Evolutionary conservation across 1,140 invertebrate genomes (phyloP), one percentile per base, ranked within the genome.

Genomic region (Drosophila oshimai): DNA sequence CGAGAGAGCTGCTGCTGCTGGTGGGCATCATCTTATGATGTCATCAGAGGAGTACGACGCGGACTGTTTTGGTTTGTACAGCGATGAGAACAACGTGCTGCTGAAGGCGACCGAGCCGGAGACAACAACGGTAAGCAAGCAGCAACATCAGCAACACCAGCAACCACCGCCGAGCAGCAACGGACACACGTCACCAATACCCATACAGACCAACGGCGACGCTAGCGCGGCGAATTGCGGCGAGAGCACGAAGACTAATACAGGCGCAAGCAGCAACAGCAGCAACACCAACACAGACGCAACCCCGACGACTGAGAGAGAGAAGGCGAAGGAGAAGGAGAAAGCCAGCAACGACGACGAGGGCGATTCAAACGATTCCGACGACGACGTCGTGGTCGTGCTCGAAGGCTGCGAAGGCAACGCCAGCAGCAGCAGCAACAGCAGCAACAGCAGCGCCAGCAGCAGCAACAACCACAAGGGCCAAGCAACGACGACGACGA

Each of bases 1-100:
- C 39, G 50, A 31, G 55, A 53, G 37, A 36, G 44, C 50, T 81
- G 65, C 77, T 89, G 78, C 78, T 79, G 71, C 81, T 87, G 83
- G 80, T 89, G 81, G 84, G 84, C 89, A 87, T 80, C 92, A 93
- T 94, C 95, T 94, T 95, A 96, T 96, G 95, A 97, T 97, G 96
- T 97, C 96, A 96, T 96, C 95, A 95, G 96, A 96, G 95, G 96
- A 96, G 95, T 96, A 96, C 95, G 81, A 95, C 95, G 81, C 95
- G 75, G 95, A 95, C 93, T 94, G 94, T 94, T 96, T 95, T 94
- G 95, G 95, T 93, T 95, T 96, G 95, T 96, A 95, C 94, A 95
- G 95, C 81, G 77, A 87, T 81, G 89, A 90, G 95, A 95, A 95
- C 95, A 95, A 94, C 93, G 95, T 96, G 92, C 93, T 96, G 93